phyloP scores from a whole-genome alignment of 2,797 vertebrate genomes.

The Aldrovandia affinis region DNA sequence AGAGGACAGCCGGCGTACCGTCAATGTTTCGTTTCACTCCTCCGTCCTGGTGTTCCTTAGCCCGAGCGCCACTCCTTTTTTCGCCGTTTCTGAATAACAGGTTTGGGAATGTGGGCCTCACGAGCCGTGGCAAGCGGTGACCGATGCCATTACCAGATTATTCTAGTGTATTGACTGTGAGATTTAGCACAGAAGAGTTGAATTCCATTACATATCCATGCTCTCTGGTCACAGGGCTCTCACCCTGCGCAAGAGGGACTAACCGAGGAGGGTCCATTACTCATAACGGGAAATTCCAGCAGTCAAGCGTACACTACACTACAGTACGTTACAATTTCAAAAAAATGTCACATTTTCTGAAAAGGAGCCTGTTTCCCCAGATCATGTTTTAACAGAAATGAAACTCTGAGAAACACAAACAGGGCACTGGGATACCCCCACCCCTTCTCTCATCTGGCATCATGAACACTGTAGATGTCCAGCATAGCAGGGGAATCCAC shows the following conservation, averaged over 20 bases:
- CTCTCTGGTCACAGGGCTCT: slow-evolving; percentile 39
- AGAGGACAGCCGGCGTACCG: background rate
- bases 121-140: slow-evolving; percentile 22
- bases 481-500: background rate
- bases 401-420: background rate
- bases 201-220: slow-evolving; percentile 54
- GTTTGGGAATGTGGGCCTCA: background rate
- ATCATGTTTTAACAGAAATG: background rate
- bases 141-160: slow-evolving; percentile 41
- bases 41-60: background rate
- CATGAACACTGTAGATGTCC: background rate
- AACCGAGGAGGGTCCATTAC: background rate
- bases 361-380: background rate
- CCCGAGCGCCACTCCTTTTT: background rate
- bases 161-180: slow-evolving; percentile 64
- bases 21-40: background rate
- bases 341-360: background rate
- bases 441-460: background rate
- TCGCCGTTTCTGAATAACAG: background rate
- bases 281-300: background rate
- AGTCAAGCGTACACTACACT: background rate
- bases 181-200: slow-evolving; percentile 56
- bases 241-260: slow-evolving; percentile 39
- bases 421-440: no score
- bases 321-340: background rate